Percentiles rank a stretch among this genome's conserved stretches.
phyloP scores from a whole-genome alignment of 2,888 invertebrate genomes.

The Scotopteryx bipunctaria region DNA sequence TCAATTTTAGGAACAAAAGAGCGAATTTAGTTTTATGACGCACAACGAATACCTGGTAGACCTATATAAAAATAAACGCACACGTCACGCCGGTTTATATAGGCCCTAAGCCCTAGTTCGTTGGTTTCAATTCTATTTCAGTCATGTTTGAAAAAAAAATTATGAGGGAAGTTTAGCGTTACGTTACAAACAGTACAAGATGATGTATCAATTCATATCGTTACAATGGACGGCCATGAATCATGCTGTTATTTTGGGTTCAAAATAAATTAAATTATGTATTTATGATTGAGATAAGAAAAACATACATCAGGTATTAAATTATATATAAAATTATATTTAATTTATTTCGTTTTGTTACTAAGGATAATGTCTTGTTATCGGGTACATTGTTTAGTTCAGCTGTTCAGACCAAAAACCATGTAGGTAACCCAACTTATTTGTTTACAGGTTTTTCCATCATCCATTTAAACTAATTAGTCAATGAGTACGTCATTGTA shows the following conservation, averaged over 20 bases:
- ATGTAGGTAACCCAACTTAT: too few species aligned
- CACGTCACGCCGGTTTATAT: constrained; percentile 26
- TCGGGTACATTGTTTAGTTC: too few species aligned
- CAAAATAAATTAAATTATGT: not conserved
- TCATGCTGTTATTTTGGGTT: not conserved
- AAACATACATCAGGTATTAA: not conserved
- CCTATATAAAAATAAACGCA: too few species aligned
- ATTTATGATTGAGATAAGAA: not conserved
- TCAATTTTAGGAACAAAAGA: too few species aligned
- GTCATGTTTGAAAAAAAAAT: constrained; percentile 23
- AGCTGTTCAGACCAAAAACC: too few species aligned
- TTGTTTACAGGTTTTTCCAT: too few species aligned
- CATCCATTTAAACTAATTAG: too few species aligned
- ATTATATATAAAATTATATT: too few species aligned
- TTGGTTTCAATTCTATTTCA: constrained; percentile 31
- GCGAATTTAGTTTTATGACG: too few species aligned
- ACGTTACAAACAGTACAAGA: constrained; percentile 9
- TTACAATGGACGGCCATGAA: constrained; percentile 1
- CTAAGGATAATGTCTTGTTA: not conserved
- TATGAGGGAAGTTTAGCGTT: constrained; percentile 11
- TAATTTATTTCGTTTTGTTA: not conserved
- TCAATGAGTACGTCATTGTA: too few species aligned
- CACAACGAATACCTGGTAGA: too few species aligned
- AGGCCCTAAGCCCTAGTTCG: constrained; percentile 30
- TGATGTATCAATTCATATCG: constrained; percentile 3